phyloP scores from a whole-genome alignment of 30 jellyfish, hydroid and myxozoan species.

The Pseudorhiza aurosa region DNA sequence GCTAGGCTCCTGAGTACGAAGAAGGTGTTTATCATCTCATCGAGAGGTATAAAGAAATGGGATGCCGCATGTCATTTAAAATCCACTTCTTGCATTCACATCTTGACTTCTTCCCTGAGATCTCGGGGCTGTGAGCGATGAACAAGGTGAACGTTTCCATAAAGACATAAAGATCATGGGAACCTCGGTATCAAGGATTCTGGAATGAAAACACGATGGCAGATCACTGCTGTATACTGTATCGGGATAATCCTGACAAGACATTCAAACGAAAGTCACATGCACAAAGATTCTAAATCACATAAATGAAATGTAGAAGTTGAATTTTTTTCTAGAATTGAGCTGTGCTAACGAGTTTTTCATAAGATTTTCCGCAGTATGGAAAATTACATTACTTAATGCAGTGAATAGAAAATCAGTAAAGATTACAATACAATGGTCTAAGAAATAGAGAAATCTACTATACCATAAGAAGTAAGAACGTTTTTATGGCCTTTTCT shows the following conservation, averaged over 20 bases:
- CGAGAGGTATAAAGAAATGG: too few relatives aligned
- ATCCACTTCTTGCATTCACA: slow-evolving; percentile 16
- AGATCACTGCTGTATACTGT: slow-evolving; percentile 22
- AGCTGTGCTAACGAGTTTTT: slow-evolving; percentile 17
- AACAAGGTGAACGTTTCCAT: slow-evolving; percentile 60
- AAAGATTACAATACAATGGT: too few relatives aligned
- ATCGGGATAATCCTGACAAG: slow-evolving; percentile 8
- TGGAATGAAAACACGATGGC: slow-evolving; percentile 50
- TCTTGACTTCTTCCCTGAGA: slow-evolving; percentile 45
- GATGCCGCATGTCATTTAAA: too few relatives aligned
- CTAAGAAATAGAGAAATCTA: too few relatives aligned
- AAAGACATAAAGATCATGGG: slow-evolving; percentile 32
- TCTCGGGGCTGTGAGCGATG: slow-evolving; percentile 62
- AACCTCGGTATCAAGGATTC: slow-evolving; percentile 45
- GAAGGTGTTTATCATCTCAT: too few relatives aligned
- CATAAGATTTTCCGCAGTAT: slow-evolving; percentile 2
- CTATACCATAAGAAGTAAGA: too few relatives aligned
- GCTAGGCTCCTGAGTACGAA: too few relatives aligned
- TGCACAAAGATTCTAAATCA: slow-evolving; percentile 31
- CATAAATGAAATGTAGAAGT: background rate
- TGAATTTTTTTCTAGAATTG: background rate
- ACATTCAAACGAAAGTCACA: slow-evolving; percentile 1
- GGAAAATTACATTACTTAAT: slow-evolving; percentile 2
- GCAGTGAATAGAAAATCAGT: slow-evolving; percentile 7
- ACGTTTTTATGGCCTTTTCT: too few relatives aligned